Evolutionary conservation across 64 coral and sea anemone species (phyloP).

Genomic region (Platygyra sinensis): DNA sequence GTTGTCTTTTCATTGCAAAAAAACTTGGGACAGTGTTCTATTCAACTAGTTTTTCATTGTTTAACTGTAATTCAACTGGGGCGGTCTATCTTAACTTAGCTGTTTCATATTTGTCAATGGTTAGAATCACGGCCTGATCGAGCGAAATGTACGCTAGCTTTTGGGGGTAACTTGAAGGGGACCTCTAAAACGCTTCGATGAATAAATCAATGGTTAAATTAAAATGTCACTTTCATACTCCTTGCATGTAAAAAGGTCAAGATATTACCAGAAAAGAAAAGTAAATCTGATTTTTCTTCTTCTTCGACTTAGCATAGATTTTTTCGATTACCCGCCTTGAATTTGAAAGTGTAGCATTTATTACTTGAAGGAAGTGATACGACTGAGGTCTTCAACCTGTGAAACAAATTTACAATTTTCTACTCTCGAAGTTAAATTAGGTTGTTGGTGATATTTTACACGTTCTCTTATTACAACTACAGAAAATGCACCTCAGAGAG

Average conservation of each 20-base stretch:
- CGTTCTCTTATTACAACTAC: conserved; percentile 15
- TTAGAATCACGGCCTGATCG: not conserved
- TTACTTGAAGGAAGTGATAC: conserved; percentile 17
- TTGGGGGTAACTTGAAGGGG: not conserved
- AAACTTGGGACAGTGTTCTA: not conserved
- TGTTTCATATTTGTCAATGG: not conserved
- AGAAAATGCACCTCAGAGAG: not conserved
- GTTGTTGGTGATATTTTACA: conserved; percentile 20
- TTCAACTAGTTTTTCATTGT: not conserved
- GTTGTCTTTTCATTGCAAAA: conserved; percentile 19
- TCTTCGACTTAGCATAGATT: not conserved
- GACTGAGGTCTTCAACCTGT: not conserved
- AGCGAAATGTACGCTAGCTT: not conserved
- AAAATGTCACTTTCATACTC: conserved; percentile 5
- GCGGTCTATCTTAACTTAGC: not conserved
- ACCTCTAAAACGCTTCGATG: not conserved
- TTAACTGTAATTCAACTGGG: not conserved
- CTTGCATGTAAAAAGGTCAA: not conserved
- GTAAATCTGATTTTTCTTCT: not conserved
- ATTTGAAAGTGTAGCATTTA: not conserved
- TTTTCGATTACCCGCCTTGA: not conserved
- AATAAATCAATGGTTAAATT: not conserved
- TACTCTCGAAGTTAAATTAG: conserved; percentile 20
- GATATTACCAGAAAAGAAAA: not conserved
- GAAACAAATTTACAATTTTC: conserved; percentile 1